A percentile compares a stretch with the other conserved stretches of the same genome.
Conservation (phyloP, 2,113 vertebrate species). For the Channa argus region DNA sequence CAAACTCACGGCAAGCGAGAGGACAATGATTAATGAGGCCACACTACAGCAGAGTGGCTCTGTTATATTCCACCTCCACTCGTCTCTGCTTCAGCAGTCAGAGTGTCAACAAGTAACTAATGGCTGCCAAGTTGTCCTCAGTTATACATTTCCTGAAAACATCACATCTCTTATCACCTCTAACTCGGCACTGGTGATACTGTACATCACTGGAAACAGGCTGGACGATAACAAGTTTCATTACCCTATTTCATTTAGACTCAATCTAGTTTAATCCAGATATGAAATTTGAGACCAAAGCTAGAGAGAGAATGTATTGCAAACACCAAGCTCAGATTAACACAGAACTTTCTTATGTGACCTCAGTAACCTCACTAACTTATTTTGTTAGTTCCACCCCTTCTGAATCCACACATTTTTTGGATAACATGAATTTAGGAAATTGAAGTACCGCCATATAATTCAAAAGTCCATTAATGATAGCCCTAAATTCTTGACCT, state of each 20-base stretch:
- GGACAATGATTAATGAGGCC: slow-evolving; percentile 82
- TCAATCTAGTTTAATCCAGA: too few relatives aligned
- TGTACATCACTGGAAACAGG: slow-evolving; percentile 11
- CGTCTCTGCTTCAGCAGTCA: slow-evolving; percentile 47
- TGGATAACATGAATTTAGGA: too few relatives aligned
- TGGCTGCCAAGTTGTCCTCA: slow-evolving; percentile 63
- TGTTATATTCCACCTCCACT: slow-evolving; percentile 66
- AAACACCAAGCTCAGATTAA: too few relatives aligned
- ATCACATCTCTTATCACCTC: slow-evolving; percentile 38
- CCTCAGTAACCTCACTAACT: too few relatives aligned
- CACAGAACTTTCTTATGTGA: too few relatives aligned
- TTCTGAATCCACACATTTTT: too few relatives aligned
- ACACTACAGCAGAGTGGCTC: slow-evolving; percentile 68
- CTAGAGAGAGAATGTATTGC: too few relatives aligned
- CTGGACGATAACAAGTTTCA: neutral
- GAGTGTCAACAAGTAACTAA: slow-evolving; percentile 72
- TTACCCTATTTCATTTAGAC: neutral
- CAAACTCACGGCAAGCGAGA: slow-evolving; percentile 22
- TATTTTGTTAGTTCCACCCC: too few relatives aligned
- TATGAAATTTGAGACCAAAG: too few relatives aligned
- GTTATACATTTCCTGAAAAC: slow-evolving; percentile 59
- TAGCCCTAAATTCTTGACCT: too few relatives aligned
- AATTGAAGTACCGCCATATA: too few relatives aligned
- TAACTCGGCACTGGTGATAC: slow-evolving; percentile 11
- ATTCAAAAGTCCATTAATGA: too few relatives aligned